phyloP scores from a whole-genome alignment of 2,888 invertebrate species.

The Philhelius pedissequus region DNA sequence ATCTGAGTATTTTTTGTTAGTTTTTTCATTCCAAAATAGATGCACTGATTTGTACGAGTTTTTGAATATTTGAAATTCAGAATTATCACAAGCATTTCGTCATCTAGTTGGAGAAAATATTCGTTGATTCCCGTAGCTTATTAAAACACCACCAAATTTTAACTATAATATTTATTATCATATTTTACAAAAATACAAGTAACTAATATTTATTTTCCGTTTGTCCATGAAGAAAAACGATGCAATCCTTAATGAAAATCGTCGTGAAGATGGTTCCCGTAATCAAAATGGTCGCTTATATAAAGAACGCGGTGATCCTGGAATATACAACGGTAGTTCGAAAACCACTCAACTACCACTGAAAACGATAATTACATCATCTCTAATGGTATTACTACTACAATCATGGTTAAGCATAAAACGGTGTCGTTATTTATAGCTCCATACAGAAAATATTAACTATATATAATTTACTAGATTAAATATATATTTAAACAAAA shows the following conservation, averaged over 20 bases:
- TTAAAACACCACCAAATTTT: no score
- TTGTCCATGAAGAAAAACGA: slow-evolving; percentile 74
- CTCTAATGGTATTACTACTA: slow-evolving; percentile 20
- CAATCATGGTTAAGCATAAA: slow-evolving; percentile 38
- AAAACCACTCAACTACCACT: slow-evolving; percentile 2
- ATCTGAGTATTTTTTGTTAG: no score
- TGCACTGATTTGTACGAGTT: no score
- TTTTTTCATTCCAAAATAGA: no score
- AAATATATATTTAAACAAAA: slow-evolving; percentile 48
- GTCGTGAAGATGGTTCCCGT: slow-evolving; percentile 77
- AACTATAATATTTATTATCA: no score
- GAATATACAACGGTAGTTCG: slow-evolving; percentile 70
- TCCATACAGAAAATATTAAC: slow-evolving; percentile 55
- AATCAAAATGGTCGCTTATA: slow-evolving; percentile 78
- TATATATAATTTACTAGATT: slow-evolving; percentile 55
- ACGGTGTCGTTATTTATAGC: slow-evolving; percentile 44
- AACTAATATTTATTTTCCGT: slow-evolving; percentile 5
- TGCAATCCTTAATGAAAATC: slow-evolving; percentile 76
- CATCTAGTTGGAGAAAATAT: no score
- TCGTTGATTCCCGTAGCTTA: no score
- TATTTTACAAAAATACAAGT: neutral
- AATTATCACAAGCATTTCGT: no score
- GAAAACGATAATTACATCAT: slow-evolving; percentile 26
- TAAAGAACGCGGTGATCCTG: slow-evolving; percentile 75
- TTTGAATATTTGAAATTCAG: no score